Evolutionary conservation across 2,113 vertebrate genomes (phyloP).

Genomic region (Phyllostomus discolor): DNA sequence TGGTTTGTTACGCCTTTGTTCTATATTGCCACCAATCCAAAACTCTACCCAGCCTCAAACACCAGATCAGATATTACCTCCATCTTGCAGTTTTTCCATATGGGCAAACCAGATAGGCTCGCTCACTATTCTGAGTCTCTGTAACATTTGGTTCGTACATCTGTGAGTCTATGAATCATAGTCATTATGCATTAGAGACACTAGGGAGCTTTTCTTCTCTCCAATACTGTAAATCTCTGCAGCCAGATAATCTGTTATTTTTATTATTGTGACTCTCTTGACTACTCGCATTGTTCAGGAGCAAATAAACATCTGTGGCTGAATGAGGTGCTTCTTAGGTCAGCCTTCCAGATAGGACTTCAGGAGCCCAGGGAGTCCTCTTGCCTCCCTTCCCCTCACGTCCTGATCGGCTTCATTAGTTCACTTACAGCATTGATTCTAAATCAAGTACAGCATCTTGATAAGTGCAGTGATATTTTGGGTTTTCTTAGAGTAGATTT

Average conservation of each 20-base stretch:
- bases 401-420: background rate
- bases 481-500: background rate
- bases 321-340: background rate
- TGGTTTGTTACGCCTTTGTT: background rate
- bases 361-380: background rate
- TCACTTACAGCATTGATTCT: background rate
- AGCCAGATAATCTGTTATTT: background rate
- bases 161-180: background rate
- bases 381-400: background rate
- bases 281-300: background rate
- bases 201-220: background rate
- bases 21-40: background rate
- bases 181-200: background rate
- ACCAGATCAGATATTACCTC: background rate
- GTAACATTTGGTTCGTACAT: background rate
- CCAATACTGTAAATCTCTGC: background rate
- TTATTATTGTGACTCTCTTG: background rate
- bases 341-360: background rate
- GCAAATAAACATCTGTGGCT: background rate
- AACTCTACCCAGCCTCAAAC: background rate
- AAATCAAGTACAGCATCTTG: background rate
- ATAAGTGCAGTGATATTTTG: background rate
- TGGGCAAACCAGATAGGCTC: background rate
- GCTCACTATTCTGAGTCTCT: background rate
- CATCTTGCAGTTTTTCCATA: background rate